phyloP scores from a whole-genome alignment of 1,140 invertebrate genomes.

The Chironomus tepperi region DNA sequence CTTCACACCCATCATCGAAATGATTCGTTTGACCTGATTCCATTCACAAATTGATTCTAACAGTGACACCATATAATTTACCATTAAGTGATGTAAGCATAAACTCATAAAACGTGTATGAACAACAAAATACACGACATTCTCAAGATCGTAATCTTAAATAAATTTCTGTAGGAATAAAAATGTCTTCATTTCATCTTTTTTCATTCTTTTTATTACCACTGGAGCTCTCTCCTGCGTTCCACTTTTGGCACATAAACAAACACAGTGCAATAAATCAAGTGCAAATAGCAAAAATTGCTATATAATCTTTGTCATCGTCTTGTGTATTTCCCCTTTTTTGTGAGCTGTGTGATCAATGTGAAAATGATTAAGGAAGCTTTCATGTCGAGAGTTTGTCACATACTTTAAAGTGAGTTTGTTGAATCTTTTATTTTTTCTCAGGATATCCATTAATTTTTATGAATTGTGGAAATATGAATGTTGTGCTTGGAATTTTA shows the following conservation, averaged over 20 bases:
- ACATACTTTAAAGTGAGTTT: background rate
- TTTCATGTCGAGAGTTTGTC: background rate
- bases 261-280: conserved; percentile 1
- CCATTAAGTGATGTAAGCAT: background rate
- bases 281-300: background rate
- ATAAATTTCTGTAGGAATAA: background rate
- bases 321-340: background rate
- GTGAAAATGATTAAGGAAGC: background rate
- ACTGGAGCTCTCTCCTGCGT: background rate
- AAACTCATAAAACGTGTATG: background rate
- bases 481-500: no score
- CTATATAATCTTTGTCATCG: conserved; percentile 6
- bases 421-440: no score
- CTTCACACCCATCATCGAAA: no score
- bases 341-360: background rate
- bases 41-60: no score
- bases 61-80: background rate
- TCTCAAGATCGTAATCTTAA: background rate
- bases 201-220: background rate
- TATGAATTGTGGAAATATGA: no score
- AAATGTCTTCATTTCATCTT: no score
- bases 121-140: background rate
- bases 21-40: no score
- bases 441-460: no score
- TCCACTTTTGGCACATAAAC: background rate